These are phyloP conservation scores for Copsychus sechellarum DNA, from an alignment of 2,113 vertebrate genomes.

Conservation along the genomic window DNA sequence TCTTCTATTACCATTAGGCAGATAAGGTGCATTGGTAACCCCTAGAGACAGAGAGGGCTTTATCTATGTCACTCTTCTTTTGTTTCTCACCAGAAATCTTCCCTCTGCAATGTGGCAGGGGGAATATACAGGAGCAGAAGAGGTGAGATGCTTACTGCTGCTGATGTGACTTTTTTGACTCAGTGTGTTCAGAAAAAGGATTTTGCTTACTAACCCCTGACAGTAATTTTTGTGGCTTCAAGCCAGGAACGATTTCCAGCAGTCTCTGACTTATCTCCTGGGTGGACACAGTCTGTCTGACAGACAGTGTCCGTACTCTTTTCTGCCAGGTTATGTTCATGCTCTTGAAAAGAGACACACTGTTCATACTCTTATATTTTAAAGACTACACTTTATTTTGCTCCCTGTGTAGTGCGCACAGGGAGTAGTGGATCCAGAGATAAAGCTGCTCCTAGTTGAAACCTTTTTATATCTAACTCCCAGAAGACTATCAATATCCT, in stretches of 20 bases:
- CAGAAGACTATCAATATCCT: neutral
- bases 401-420: neutral
- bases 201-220: constrained; percentile 3
- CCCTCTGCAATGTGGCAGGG: neutral
- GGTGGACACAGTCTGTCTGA: neutral
- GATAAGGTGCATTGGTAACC: neutral
- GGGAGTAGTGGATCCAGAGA: neutral
- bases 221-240: constrained; percentile 15
- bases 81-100: neutral
- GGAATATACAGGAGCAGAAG: neutral
- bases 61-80: neutral
- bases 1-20: neutral
- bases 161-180: neutral
- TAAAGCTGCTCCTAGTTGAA: neutral
- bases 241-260: neutral
- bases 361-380: neutral
- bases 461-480: neutral
- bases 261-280: neutral
- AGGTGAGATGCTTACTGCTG: neutral
- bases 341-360: neutral
- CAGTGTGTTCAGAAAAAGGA: neutral
- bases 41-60: neutral
- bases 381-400: neutral
- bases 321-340: neutral
- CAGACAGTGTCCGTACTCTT: neutral